phyloP scores from a whole-genome alignment of 2,888 invertebrate genomes.

The Meloe dianella region DNA sequence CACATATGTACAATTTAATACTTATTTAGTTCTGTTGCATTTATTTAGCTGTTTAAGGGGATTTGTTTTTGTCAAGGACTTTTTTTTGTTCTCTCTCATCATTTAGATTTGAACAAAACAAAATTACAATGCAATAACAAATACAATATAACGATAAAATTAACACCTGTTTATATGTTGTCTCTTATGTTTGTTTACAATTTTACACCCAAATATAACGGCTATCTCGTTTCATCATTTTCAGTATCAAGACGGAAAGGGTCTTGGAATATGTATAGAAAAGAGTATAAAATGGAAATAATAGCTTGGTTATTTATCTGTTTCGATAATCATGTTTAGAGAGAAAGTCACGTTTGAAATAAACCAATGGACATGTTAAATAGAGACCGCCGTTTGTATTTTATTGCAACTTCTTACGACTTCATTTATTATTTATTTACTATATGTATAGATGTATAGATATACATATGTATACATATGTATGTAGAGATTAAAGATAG shows the following conservation, averaged over 20 bases:
- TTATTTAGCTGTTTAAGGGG: constrained; percentile 10
- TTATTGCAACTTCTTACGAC: constrained; percentile 21
- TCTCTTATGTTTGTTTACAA: not conserved
- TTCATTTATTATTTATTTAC: constrained; percentile 28
- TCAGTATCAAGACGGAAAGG: not conserved
- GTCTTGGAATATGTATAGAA: not conserved
- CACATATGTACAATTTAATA: no score
- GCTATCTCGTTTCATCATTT: not conserved
- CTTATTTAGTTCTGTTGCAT: constrained; percentile 19
- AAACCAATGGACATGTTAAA: constrained; percentile 29
- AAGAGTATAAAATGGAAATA: constrained; percentile 1
- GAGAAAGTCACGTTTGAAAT: constrained; percentile 28
- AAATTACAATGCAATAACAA: constrained; percentile 29
- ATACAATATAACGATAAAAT: constrained; percentile 22
- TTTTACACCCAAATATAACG: not conserved
- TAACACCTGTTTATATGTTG: constrained; percentile 25
- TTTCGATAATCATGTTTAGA: constrained; percentile 26
- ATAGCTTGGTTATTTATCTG: constrained; percentile 16
- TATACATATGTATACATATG: no score
- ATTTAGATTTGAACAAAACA: constrained; percentile 23
- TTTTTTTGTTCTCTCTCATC: constrained; percentile 14
- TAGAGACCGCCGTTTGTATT: constrained; percentile 18
- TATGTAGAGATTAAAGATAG: no score
- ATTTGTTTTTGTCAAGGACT: constrained; percentile 27
- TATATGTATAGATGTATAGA: no score